Base-by-base conservation (phyloP, 2,888 invertebrate genomes). In the Pomacea canaliculata region DNA sequence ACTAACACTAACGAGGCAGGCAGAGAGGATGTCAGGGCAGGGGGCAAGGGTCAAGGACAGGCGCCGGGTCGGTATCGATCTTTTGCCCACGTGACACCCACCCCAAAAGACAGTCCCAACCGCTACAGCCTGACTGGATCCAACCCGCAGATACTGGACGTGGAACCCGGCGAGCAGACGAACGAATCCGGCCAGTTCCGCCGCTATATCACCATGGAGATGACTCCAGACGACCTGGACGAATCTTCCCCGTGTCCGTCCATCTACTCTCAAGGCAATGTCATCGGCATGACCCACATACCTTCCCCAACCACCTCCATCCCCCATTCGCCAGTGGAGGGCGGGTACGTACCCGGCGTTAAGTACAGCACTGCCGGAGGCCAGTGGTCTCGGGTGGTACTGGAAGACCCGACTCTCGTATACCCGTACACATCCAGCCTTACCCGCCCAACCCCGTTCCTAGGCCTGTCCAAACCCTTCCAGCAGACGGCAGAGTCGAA, bases 121-220 rank as follows among this genome's bases (percentile, higher is more conserved):
- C 76, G 82, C 46, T 82, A 83, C 80, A 83, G 80, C 73, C 79
- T 84, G 67, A 79, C 82, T 19, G 83, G 80, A 60, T 82, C 83
- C 23, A 79, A 79, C 69, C 51, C 51, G 59, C 83, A 82, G 16
- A 79, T 80, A n/a, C 80, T 81, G 59, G 83, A 82, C 63, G 79
- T 79, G 7, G 80, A 82, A 1, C 70, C 71, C 37, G 49, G 63
- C 7, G 84, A 83, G 27, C 82, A 83, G 49, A 81, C 84, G 80
- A 81, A 84, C 2, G 85, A 85, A 46, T 81, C 83, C 9, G 83
- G 84, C 51, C 80, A 82, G 51, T 85, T 83, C 77, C 84, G 85
- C 59, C 79, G 83, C 69, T 85, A 81, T 66, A 74, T 85, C 60
- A 78, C 81, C 63, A 71, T 85, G 66, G 85, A 85, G 65, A 79